Evolutionary conservation across 2,797 vertebrate genomes (phyloP).

Genomic region (Myoxocephalus aenaeus): DNA sequence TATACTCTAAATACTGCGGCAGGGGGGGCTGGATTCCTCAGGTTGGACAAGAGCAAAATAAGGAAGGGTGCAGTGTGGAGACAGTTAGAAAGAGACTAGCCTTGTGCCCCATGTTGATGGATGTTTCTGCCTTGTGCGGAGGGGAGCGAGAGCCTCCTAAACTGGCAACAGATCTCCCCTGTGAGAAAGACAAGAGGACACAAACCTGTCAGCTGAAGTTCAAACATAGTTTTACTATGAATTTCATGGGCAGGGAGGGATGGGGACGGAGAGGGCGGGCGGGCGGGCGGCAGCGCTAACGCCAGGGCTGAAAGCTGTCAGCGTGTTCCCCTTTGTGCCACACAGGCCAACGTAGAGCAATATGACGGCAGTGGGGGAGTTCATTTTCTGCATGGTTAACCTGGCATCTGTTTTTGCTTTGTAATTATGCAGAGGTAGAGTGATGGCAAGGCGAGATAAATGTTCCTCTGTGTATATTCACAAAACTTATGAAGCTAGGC

Average conservation of each 20-base stretch:
- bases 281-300: constrained; percentile 35
- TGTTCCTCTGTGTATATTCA: constrained; percentile 69
- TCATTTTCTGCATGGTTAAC: constrained; percentile 84
- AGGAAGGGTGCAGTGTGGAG: constrained; percentile 45
- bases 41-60: constrained; percentile 71
- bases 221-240: constrained; percentile 58
- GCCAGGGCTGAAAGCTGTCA: constrained; percentile 64
- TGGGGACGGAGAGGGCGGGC: not conserved
- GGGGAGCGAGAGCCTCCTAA: constrained; percentile 43
- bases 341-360: constrained; percentile 58
- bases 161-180: constrained; percentile 47
- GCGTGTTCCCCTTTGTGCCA: constrained; percentile 58
- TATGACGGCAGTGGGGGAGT: constrained; percentile 67
- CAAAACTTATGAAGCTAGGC: constrained; percentile 66
- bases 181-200: constrained; percentile 53
- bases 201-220: constrained; percentile 60
- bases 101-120: constrained; percentile 67
- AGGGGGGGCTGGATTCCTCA: constrained; percentile 61
- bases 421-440: constrained; percentile 76
- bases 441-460: constrained; percentile 67
- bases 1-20: constrained; percentile 59
- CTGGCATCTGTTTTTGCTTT: constrained; percentile 82
- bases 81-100: constrained; percentile 46
- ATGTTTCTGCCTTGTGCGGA: constrained; percentile 66
- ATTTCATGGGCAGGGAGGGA: constrained; percentile 26